Evolutionary conservation across 2,113 vertebrate genomes (phyloP), one percentile per base, ranked within the genome.

Genomic region (Hymenochirus boettgeri): DNA sequence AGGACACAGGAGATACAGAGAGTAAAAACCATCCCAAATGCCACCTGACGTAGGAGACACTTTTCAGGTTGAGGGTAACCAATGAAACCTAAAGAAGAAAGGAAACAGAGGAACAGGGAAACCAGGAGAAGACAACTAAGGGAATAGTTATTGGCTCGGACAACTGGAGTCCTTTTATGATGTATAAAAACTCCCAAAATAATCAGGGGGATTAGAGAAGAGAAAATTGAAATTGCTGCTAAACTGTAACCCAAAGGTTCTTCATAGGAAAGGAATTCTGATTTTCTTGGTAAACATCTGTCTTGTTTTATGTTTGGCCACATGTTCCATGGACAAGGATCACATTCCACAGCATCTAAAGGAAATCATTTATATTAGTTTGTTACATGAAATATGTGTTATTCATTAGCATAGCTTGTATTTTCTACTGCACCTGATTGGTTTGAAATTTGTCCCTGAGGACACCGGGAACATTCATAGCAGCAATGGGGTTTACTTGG

Each of bases 1-100:
- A 76, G 53, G 11, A 76, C 56, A n/a, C 58, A 18, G 19, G 72
- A 74, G 25, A 76, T 13, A 7, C 55, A 47, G 5, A 70, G 5
- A 5, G 61, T 54, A 56, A 72, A 75, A 35, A 53, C 21, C 8
- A 59, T 17, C 5, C 66, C 65, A 62, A 73, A 73, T 51, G 56
- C 26, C 7, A 66, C 26, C 48, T 70, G 67, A 17, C 52, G 42
- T 9, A 70, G 18, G 0, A 73, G 37, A 21, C 67, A 66, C 17
- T 9, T 65, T 33, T 42, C 42, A 25, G 27, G 33, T 23, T 27
- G 61, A 5, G 65, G 65, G 18, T 55, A 61, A 7, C 59, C 66
- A 48, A 70, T 62, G 18, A 70, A 70, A 19, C 17, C 24, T 17
- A 70, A 25, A 13, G 51, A 61, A 15, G 58, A 62, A 7, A 70